A percentile compares a stretch with the other conserved stretches of the same genome.
phyloP scores from a whole-genome alignment of 2,113 vertebrate genomes.

The Chaenocephalus aceratus region DNA sequence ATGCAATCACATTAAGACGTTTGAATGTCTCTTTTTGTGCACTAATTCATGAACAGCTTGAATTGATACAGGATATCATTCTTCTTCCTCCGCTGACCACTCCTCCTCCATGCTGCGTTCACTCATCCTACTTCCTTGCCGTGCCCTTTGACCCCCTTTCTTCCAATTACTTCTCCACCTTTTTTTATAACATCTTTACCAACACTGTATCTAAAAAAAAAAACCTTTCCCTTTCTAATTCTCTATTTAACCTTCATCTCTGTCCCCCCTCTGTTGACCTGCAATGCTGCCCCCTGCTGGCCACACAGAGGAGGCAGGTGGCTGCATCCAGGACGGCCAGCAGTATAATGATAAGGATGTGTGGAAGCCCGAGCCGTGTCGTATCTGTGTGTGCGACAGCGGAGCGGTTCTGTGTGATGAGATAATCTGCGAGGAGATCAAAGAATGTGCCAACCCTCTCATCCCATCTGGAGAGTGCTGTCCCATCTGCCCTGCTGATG shows the following conservation, averaged over 20 bases:
- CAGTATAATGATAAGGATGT: conserved; percentile 95
- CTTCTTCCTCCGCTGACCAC: conserved; percentile 37
- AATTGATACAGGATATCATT: conserved; percentile 45
- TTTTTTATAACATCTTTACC: conserved; percentile 5
- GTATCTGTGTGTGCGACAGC: conserved; percentile 96
- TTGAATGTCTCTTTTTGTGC: conserved; percentile 4
- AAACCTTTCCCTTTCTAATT: conserved; percentile 24
- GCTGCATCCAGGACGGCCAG: conserved; percentile 92
- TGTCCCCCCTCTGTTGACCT: conserved; percentile 39
- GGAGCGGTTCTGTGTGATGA: conserved; percentile 95
- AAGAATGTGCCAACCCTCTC: conserved; percentile 90
- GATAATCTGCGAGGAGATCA: conserved; percentile 94
- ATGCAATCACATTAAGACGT: background rate
- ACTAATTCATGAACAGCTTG: conserved; percentile 3
- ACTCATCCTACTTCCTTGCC: conserved; percentile 49
- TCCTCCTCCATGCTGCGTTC: conserved; percentile 16
- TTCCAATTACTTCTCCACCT: conserved; percentile 16
- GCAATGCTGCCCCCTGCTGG: conserved; percentile 65
- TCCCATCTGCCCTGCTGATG: conserved; percentile 91
- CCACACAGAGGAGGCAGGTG: conserved; percentile 87
- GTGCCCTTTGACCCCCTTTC: conserved; percentile 38
- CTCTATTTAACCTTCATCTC: conserved; percentile 25
- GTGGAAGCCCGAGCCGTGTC: conserved; percentile 96
- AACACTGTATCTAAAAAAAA: conserved; percentile 9
- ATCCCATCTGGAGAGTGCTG: conserved; percentile 98